phyloP scores from a whole-genome alignment of 1,140 invertebrate species.

The Macrobrachium nipponense region DNA sequence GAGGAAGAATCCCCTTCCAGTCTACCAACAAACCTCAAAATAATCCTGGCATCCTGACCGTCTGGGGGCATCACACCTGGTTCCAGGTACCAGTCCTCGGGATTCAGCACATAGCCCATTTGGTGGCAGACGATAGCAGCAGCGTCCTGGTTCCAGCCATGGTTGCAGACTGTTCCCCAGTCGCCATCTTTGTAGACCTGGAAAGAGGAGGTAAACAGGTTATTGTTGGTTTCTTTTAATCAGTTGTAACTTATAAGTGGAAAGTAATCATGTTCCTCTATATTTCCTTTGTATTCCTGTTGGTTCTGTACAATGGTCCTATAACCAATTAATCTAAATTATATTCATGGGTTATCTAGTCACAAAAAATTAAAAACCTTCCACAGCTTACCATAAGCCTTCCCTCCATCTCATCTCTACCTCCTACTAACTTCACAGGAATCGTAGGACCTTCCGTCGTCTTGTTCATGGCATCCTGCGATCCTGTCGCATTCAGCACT shows the following conservation, averaged over 20 bases:
- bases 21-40: slow-evolving; percentile 72
- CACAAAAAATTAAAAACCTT: neutral
- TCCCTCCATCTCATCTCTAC: slow-evolving; percentile 80
- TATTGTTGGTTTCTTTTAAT: slow-evolving; percentile 4
- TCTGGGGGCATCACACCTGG: slow-evolving; percentile 82
- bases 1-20: too few species aligned
- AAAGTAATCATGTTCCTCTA: neutral
- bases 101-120: slow-evolving; percentile 91
- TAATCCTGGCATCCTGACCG: slow-evolving; percentile 81
- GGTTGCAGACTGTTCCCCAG: slow-evolving; percentile 98
- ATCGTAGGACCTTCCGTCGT: slow-evolving; percentile 67
- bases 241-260: neutral
- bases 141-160: slow-evolving; percentile 93
- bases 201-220: slow-evolving; percentile 62
- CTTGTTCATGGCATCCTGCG: slow-evolving; percentile 1
- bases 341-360: neutral
- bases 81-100: slow-evolving; percentile 89
- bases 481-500: slow-evolving; percentile 16
- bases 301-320: too few species aligned
- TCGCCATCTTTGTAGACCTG: slow-evolving; percentile 81
- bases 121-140: slow-evolving; percentile 96
- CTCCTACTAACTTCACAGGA: slow-evolving; percentile 82
- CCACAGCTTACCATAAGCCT: slow-evolving; percentile 77
- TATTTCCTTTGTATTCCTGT: too few species aligned
- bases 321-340: too few species aligned